Conservation (phyloP, 2,888 invertebrate species). For the Thumatha senex region DNA sequence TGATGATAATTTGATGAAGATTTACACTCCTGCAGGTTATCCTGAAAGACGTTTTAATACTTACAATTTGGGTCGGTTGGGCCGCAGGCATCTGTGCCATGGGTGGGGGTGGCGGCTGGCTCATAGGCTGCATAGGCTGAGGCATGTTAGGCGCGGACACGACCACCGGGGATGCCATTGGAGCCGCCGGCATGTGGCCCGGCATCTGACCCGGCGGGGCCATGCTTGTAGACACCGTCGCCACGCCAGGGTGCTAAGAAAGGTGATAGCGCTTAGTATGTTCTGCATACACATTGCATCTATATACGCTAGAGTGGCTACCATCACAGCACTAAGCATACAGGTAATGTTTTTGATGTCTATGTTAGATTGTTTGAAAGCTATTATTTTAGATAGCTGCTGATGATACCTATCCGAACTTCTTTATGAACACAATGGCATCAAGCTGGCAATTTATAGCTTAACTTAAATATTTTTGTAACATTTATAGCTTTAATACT, state of each 20-base stretch:
- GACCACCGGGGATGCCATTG: constrained; percentile 43
- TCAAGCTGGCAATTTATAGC: no score
- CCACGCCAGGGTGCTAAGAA: constrained; percentile 68
- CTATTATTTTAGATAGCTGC: not conserved
- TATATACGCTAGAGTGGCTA: constrained; percentile 15
- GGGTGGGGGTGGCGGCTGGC: constrained; percentile 33
- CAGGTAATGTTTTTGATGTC: not conserved
- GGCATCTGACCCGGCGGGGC: constrained; percentile 59
- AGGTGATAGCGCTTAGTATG: constrained; percentile 13
- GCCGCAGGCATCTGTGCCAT: constrained; percentile 30
- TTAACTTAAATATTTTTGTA: no score
- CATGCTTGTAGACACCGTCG: constrained; percentile 70
- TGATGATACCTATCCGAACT: not conserved
- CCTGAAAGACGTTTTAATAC: not conserved
- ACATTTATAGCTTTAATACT: no score
- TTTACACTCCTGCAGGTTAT: no score
- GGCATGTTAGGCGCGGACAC: constrained; percentile 46
- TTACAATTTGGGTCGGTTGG: constrained; percentile 56
- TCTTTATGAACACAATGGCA: no score
- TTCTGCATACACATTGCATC: constrained; percentile 9
- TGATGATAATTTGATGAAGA: no score
- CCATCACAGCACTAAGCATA: constrained; percentile 27
- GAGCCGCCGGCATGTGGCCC: constrained; percentile 49
- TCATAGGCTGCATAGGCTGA: constrained; percentile 38
- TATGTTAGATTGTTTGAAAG: no score